Percentiles rank a stretch among this genome's conserved stretches.
phyloP scores from a whole-genome alignment of 1,140 invertebrate genomes.

The Saccostrea cuccullata region DNA sequence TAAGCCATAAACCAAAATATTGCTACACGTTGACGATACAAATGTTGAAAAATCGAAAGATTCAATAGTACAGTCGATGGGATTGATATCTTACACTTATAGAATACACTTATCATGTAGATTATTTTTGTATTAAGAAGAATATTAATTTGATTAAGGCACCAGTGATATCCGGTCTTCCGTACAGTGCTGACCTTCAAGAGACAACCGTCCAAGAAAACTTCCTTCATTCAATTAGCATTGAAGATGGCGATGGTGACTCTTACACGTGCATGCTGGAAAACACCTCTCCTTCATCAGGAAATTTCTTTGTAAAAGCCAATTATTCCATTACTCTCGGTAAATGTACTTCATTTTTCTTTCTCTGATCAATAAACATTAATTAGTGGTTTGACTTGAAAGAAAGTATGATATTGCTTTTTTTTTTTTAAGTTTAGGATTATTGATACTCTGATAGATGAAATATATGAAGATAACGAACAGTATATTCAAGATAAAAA shows the following conservation, averaged over 20 bases:
- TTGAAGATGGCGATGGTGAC: background rate
- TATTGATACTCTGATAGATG: too few species aligned
- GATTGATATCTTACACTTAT: background rate
- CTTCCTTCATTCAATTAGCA: slow-evolving; percentile 2
- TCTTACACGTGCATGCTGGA: background rate
- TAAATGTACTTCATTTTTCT: background rate
- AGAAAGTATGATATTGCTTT: too few species aligned
- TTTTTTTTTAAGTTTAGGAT: too few species aligned
- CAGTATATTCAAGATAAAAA: too few species aligned
- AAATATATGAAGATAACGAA: too few species aligned
- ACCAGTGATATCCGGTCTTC: background rate
- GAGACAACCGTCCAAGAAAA: slow-evolving; percentile 12
- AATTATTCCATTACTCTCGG: background rate
- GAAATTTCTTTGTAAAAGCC: background rate
- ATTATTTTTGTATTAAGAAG: background rate
- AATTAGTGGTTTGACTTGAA: too few species aligned
- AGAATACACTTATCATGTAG: background rate
- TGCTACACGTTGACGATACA: too few species aligned
- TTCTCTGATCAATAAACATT: too few species aligned
- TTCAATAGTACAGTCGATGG: background rate
- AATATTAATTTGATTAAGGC: background rate
- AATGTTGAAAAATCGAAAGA: too few species aligned
- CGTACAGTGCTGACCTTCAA: background rate
- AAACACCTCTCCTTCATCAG: background rate
- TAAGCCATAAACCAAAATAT: too few species aligned